phyloP scores from a whole-genome alignment of 2,797 vertebrate species.

The Anolis apletophallus region DNA sequence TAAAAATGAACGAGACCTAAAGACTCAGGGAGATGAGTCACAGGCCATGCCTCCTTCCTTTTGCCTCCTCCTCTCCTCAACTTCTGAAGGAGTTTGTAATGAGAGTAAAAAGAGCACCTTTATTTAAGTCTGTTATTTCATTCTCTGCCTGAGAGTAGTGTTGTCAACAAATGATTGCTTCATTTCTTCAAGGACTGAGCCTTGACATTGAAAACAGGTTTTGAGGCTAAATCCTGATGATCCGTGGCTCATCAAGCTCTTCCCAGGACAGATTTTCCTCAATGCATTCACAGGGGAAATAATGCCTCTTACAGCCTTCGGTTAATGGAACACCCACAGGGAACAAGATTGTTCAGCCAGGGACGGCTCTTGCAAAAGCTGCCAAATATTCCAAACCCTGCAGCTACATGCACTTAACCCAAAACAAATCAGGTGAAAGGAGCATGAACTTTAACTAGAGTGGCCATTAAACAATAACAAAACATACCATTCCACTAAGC shows the following conservation, averaged over 20 bases:
- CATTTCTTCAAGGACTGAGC: not conserved
- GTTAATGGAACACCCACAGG: conserved; percentile 18
- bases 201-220: not conserved
- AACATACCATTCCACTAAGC: not conserved
- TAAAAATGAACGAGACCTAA: conserved; percentile 1
- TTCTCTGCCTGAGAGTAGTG: not conserved
- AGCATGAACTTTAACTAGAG: not conserved
- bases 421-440: not conserved
- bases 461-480: not conserved
- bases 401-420: not conserved
- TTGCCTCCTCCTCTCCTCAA: not conserved
- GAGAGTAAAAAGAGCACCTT: not conserved
- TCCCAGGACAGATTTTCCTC: conserved; percentile 10
- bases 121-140: not conserved
- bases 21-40: not conserved
- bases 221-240: conserved; percentile 11
- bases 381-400: not conserved
- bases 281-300: conserved; percentile 3
- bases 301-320: not conserved
- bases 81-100: not conserved
- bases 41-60: not conserved
- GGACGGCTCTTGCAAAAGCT: not conserved
- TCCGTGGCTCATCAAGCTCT: conserved; percentile 23
- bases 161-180: not conserved
- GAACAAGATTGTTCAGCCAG: not conserved